Base-by-base conservation (phyloP, 2,113 vertebrate species). In the Otocyon megalotis region DNA sequence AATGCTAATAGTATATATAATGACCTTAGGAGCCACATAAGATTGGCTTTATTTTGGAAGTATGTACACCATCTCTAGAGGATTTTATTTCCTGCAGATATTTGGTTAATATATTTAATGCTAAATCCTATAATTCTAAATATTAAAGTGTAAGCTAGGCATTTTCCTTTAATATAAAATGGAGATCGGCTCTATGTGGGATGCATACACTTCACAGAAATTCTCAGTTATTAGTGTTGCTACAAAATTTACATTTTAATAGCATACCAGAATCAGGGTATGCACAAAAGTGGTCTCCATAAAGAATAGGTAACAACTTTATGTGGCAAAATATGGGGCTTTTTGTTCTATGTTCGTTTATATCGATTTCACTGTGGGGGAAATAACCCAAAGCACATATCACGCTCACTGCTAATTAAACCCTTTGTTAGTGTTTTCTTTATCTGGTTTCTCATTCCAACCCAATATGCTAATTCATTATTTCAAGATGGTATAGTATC, bases 231-330 rank as follows among this genome's bases (percentile, higher is more conserved):
- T 88, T 96, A 90, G 87, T 62, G 14, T 85, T 97, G 82, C 22
- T 65, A 88, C 43, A 80, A 92, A 92, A 93, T 94, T 93, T 93
- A 8, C 86, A 85, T 77, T 94, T 96, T 96, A 91, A 96, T 81
- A 94, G 71, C 77, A 85, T n/a, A 53, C 28, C 77, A 92, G 63
- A 93, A 35, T 88, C 56, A 83, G 7, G 11, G 28, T 63, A 8
- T 43, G 10, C 16, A 48, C 50, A 71, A 63, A 84, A 32, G 26
- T 37, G 30, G 48, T 62, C 13, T 76, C 28, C 20, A 48, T 79
- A 88, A 94, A 93, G 22, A 90, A 84, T n/a, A 77, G 26, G 16
- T n/a, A 84, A 58, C 3, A 79, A 76, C 6, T 62, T 63, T 56
- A 71, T 19, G 67, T 91, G 77, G 26, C 32, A 88, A 76, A 94